Evolutionary conservation across 2,888 invertebrate genomes (phyloP).

Genomic region (Orthonychiurus folsomi): DNA sequence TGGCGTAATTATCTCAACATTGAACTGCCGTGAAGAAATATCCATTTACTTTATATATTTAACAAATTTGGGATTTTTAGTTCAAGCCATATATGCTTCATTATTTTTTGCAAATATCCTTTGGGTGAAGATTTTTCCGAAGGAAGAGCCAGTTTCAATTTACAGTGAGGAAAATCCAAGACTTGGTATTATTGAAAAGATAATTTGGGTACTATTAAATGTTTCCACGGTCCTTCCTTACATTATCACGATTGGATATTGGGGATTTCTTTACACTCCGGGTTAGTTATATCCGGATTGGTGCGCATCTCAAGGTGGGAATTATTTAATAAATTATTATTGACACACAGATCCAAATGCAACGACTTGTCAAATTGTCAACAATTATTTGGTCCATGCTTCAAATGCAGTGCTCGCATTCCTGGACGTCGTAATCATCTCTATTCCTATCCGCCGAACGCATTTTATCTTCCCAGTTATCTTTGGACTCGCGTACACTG

Average conservation of each 20-base stretch:
- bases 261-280: constrained; percentile 16
- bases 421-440: constrained; percentile 24
- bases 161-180: constrained; percentile 4
- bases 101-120: constrained; percentile 19
- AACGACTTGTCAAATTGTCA: constrained; percentile 8
- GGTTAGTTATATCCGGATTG: constrained; percentile 1
- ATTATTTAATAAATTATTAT: no score
- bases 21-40: constrained; percentile 4
- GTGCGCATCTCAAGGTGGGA: neutral
- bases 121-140: neutral
- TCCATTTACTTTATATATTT: constrained; percentile 25
- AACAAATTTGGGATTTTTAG: constrained; percentile 23
- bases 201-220: constrained; percentile 26
- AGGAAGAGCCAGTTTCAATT: neutral
- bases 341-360: neutral
- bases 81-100: constrained; percentile 25
- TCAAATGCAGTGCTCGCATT: constrained; percentile 23
- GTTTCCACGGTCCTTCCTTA: constrained; percentile 24
- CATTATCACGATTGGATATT: constrained; percentile 23
- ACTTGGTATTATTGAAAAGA: constrained; percentile 17
- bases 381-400: constrained; percentile 25
- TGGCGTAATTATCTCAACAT: constrained; percentile 1
- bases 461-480: constrained; percentile 25
- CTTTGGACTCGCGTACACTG: constrained; percentile 14
- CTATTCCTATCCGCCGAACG: constrained; percentile 25